Percentiles rank a stretch among this genome's conserved stretches.
phyloP scores from a whole-genome alignment of 2,797 vertebrate species.

The Heterohyrax brucei region DNA sequence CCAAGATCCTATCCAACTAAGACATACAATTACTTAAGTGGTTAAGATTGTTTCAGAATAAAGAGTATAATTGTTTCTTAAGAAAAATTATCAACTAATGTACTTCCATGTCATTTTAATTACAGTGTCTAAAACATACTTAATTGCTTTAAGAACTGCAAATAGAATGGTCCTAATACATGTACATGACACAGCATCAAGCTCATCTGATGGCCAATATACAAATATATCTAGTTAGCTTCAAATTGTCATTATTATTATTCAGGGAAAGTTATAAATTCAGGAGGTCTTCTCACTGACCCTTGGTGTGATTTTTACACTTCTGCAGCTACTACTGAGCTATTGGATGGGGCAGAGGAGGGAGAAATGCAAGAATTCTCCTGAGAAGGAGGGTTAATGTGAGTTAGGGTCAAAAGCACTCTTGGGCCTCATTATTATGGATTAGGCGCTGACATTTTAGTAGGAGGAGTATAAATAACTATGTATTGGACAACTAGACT shows the following conservation, averaged over 20 bases:
- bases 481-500: background rate
- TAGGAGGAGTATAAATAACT: background rate
- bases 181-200: background rate
- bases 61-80: background rate
- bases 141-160: background rate
- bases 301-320: background rate
- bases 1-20: background rate
- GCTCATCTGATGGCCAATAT: background rate
- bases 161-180: background rate
- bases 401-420: background rate
- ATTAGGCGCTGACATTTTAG: background rate
- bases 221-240: background rate
- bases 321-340: background rate
- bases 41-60: background rate
- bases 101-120: background rate
- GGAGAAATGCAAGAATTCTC: background rate
- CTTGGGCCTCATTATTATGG: background rate
- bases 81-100: background rate
- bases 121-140: background rate
- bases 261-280: background rate
- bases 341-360: background rate
- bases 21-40: background rate
- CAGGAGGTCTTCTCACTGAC: background rate
- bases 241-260: background rate
- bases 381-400: background rate